Percentiles rank a stretch among this genome's conserved stretches.
phyloP scores from a whole-genome alignment of 2,888 invertebrate species.

The Phengaris alcon region DNA sequence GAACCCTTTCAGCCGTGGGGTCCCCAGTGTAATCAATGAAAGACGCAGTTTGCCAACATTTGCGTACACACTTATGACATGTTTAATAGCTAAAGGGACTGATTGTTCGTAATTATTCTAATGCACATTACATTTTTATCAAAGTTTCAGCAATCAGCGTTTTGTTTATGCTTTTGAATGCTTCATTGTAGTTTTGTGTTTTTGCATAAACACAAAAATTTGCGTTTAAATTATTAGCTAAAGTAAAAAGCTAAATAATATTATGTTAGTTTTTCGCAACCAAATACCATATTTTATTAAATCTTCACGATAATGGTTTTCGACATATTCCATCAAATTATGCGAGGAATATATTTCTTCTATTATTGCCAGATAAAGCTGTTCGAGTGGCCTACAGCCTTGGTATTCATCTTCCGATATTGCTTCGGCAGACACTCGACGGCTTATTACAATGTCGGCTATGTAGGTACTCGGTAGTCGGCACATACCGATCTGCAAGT shows the following conservation, averaged over 20 bases:
- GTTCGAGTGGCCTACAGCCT: conserved; percentile 53
- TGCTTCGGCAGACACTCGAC: conserved; percentile 44
- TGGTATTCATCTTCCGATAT: conserved; percentile 56
- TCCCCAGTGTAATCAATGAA: conserved; percentile 59
- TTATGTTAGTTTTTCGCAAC: background rate
- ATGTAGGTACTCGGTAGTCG: conserved; percentile 25
- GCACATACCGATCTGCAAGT: background rate
- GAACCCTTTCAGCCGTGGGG: conserved; percentile 59
- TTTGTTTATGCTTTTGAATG: background rate
- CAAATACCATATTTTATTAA: background rate
- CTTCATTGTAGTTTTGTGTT: background rate
- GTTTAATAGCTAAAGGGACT: conserved; percentile 29
- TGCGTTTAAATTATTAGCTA: background rate
- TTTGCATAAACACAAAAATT: too few relatives aligned
- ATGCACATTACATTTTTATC: conserved; percentile 10
- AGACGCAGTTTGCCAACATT: conserved; percentile 58
- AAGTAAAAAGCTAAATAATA: too few relatives aligned
- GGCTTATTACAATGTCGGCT: conserved; percentile 45
- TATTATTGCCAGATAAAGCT: conserved; percentile 61
- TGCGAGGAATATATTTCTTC: conserved; percentile 46
- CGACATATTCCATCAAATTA: background rate
- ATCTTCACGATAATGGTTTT: background rate
- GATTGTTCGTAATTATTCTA: conserved; percentile 25
- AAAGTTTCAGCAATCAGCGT: background rate
- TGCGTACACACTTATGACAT: conserved; percentile 40